Base-by-base conservation (phyloP, 2,113 vertebrate species). In the Misgurnus mizolepis region DNA sequence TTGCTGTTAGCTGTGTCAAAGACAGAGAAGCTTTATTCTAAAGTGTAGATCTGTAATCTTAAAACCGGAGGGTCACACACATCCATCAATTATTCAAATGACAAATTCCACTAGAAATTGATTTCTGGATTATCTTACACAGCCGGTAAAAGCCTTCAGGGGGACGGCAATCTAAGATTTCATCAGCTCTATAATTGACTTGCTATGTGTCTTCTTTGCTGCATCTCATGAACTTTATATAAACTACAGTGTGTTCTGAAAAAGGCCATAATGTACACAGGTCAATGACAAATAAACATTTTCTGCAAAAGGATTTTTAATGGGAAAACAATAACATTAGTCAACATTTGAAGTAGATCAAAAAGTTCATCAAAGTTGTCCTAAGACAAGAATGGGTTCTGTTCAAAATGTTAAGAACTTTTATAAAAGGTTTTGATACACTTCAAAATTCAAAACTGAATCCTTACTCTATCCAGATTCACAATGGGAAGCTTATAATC, bases 121-220 rank as follows among this genome's bases (percentile, higher is more conserved):
- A 76, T 64, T 76, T 76, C 45, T 50, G 60, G 73, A 64, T 76
- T 76, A 49, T 64, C 5, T 76, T 76, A 76, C 58, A 75, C 39
- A 50, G 60, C 41, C 5, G 1, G 22, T 76, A 64, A 64, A 49
- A 76, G 58, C 60, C 58, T 64, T 64, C 41, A 62, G 5, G 60
- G 41, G 43, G 22, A 62, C 18, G 8, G 15, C 43, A 64, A 64
- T 76, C 27, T 50, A 64, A 7, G 73, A 64, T 76, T 76, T 76
- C 73, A 64, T 76, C 43, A 62, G 45, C 73, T 75, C 58, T 49
- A 39, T 75, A 75, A 62, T 75, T 34, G 7, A 75, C 17, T 62
- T 47, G 39, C 70, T 14, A 43, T 56, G 34, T 50, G 41, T 56
- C 50, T 69, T 5, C 67, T 69, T 69, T 49, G 10, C 10, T 15